These are phyloP conservation scores for Petrocephalus schoutedeni DNA, from an alignment of 2,797 vertebrate species.

Conservation along the genomic window DNA sequence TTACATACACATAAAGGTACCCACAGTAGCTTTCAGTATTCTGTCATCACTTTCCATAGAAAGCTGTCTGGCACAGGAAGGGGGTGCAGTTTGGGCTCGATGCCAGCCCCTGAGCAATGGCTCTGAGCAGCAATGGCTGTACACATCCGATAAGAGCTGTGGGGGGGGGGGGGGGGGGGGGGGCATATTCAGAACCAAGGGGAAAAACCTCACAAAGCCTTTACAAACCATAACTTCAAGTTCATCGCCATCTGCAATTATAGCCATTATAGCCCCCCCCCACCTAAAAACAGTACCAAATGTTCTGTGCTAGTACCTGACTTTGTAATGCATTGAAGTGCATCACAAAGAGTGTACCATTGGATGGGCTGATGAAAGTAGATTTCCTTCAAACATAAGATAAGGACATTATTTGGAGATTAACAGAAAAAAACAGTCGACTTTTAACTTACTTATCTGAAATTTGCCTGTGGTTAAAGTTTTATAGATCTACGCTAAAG, in stretches of 20 bases:
- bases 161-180: neutral
- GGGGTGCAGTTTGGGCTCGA: neutral
- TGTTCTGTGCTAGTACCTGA: neutral
- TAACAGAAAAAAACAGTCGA: neutral
- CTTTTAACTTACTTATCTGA: neutral
- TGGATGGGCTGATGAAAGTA: neutral
- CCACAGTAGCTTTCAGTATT: neutral
- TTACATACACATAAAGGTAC: neutral
- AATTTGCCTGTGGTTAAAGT: neutral
- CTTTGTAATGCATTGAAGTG: neutral
- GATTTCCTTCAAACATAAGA: neutral
- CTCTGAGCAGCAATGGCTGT: neutral
- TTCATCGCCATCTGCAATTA: neutral
- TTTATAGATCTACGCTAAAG: neutral
- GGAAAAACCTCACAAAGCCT: neutral
- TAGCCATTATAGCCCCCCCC: neutral
- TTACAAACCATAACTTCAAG: neutral
- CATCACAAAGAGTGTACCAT: neutral
- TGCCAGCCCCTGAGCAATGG: neutral
- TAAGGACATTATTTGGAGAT: neutral
- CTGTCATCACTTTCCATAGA: neutral
- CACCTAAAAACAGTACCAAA: neutral
- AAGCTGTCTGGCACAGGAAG: neutral
- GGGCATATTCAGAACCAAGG: neutral
- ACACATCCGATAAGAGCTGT: neutral